Conservation (phyloP, 30 jellyfish, hydroid and myxozoan genomes). For the Pseudorhiza aurosa region DNA sequence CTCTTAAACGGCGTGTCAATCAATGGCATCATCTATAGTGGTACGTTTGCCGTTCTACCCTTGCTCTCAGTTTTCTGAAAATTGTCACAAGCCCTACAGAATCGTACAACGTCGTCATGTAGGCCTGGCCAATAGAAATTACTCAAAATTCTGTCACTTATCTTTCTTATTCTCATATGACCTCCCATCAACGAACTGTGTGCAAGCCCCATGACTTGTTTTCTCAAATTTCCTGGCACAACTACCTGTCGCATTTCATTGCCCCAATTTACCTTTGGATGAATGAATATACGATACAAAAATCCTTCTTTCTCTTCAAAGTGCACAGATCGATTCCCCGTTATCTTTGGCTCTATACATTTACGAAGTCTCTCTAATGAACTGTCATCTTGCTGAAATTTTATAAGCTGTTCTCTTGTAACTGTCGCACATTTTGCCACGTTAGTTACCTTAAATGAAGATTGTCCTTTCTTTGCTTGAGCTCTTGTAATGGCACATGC, state of each 20-base stretch:
- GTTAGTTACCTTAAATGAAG: background rate
- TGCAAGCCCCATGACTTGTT: conserved; percentile 13
- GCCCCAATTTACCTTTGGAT: conserved; percentile 10
- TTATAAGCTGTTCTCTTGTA: conserved; percentile 25
- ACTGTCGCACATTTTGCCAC: conserved; percentile 21
- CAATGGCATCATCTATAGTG: conserved; percentile 48
- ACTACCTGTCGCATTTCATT: background rate
- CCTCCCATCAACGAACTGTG: conserved; percentile 46
- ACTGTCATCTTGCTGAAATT: conserved; percentile 33
- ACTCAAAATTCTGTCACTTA: conserved; percentile 9
- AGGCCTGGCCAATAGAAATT: conserved; percentile 40
- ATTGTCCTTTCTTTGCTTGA: conserved; percentile 31
- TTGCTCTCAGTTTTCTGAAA: conserved; percentile 18
- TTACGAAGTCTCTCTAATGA: conserved; percentile 35
- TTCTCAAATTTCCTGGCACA: conserved; percentile 10
- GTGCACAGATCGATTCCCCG: conserved; percentile 17
- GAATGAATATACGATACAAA: background rate
- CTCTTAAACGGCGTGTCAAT: conserved; percentile 55
- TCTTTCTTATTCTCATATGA: conserved; percentile 45
- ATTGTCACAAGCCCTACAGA: conserved; percentile 21
- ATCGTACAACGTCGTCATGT: conserved; percentile 16
- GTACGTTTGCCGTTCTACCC: conserved; percentile 19
- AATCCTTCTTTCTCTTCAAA: conserved; percentile 10
- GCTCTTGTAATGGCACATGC: conserved; percentile 22
- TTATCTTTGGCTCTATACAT: conserved; percentile 24